Conservation (phyloP, 2,888 invertebrate genomes). For the Drosophila ustulata region DNA sequence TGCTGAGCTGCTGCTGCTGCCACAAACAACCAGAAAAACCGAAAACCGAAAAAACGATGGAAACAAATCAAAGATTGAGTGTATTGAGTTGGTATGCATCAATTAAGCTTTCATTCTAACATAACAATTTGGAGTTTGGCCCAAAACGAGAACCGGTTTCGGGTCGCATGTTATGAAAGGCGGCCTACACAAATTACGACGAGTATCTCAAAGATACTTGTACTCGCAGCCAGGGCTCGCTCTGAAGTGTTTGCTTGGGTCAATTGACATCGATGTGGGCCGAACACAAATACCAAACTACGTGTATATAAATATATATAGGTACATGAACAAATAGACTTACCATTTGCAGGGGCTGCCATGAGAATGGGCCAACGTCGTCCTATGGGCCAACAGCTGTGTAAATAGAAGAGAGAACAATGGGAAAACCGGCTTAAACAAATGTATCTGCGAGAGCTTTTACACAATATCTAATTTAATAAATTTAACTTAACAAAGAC, state of each 20-base stretch:
- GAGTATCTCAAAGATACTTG: conserved; percentile 46
- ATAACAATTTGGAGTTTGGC: conserved; percentile 65
- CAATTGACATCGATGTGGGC: conserved; percentile 60
- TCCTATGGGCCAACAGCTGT: conserved; percentile 30
- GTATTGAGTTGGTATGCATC: conserved; percentile 59
- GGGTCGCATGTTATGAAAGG: conserved; percentile 16
- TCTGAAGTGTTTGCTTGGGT: conserved; percentile 12
- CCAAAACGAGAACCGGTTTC: conserved; percentile 46
- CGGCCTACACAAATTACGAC: conserved; percentile 44
- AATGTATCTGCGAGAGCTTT: conserved; percentile 29
- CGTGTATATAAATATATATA: conserved; percentile 1
- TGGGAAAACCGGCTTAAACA: conserved; percentile 19
- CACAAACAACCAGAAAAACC: neutral
- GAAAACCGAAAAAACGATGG: neutral
- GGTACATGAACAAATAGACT: conserved; percentile 26
- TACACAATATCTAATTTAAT: conserved; percentile 27
- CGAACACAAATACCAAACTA: conserved; percentile 22
- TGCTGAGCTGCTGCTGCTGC: conserved; percentile 17
- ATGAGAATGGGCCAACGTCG: conserved; percentile 24
- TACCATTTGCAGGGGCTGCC: conserved; percentile 39
- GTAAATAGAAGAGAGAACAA: conserved; percentile 33
- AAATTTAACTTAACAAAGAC: conserved; percentile 42
- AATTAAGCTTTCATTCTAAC: conserved; percentile 74
- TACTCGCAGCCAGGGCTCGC: conserved; percentile 4
- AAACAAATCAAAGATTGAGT: conserved; percentile 37